Percentiles rank a stretch among this genome's conserved stretches.
These are phyloP conservation scores for Pionites leucogaster DNA, from an alignment of 2,113 vertebrate genomes.

Conservation along the genomic window DNA sequence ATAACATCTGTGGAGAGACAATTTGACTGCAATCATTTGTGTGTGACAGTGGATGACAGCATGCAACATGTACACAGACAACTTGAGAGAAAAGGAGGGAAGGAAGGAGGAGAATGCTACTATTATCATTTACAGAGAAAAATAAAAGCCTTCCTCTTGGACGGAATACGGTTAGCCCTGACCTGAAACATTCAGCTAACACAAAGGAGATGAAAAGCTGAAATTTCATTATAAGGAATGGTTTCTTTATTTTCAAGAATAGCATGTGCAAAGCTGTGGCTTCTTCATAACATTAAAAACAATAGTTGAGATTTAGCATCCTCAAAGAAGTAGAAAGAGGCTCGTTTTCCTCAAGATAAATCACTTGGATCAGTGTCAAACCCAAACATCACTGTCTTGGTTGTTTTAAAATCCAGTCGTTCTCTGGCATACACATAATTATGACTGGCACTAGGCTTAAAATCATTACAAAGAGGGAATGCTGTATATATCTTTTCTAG, in stretches of 20 bases:
- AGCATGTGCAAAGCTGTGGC: neutral
- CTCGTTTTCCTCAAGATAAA: neutral
- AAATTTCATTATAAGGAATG: neutral
- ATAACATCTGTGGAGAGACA: neutral
- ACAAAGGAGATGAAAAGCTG: neutral
- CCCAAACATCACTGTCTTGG: neutral
- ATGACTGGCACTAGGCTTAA: neutral
- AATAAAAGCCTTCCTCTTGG: neutral
- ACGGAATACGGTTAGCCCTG: neutral
- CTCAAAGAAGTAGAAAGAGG: neutral
- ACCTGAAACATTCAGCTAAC: neutral
- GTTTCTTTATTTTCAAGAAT: constrained; percentile 21
- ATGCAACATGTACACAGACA: neutral
- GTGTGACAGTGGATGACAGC: neutral
- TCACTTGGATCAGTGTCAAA: neutral
- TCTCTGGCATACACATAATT: neutral
- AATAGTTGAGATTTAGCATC: neutral
- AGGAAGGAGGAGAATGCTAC: neutral
- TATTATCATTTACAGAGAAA: neutral
- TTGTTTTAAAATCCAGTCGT: neutral
- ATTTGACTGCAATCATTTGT: neutral
- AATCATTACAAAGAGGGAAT: neutral
- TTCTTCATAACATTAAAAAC: constrained; percentile 9
- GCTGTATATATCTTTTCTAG: neutral
- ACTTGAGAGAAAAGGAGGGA: neutral